Base-by-base conservation (phyloP, 2,888 invertebrate species). In the Icerya purchasi region DNA sequence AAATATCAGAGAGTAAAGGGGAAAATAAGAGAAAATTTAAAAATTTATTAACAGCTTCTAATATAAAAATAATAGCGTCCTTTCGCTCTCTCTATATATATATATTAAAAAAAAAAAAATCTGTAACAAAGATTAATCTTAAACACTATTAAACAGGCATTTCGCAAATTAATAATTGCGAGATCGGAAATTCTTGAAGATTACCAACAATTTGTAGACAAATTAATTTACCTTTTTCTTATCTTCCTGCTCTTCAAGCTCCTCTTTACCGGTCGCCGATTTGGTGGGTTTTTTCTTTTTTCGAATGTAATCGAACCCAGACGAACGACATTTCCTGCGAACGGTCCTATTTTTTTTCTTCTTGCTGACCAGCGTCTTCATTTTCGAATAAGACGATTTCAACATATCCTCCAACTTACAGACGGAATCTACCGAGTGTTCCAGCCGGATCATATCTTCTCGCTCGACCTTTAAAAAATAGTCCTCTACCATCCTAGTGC, bases 301-400 rank as follows among this genome's bases (percentile, higher is more conserved):
- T 49, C 88, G 76, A 62, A 90, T 86, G 65, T 90, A 90, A 74
- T 90, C 90, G 70, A 90, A 90, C 5, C 86, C 86, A 18, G 85
- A 86, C 10, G 85, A 85, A 61, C 70, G 69, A 68, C 84, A 81
- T 73, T 85, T 86, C 65, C 84, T 74, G 66, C 84, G 73, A 55
- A 66, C 62, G 19, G 62, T 64, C 61, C 63, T 64, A 50, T 60
- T 63, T 20, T 58, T 59, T 36, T 60, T 62, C 57, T 60, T 62
- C 18, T 8, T 36, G 14, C 14, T 36, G 5, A 36, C 36, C 36
- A 14, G 36, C 14, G 14, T 36, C 8, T 36, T 14, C 8, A 36
- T 36, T 36, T 36, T 14, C 8, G 36, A 8, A 36, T 36, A 36
- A 14, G 36, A 36, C 5, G 36, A 36, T 36, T 36, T 36, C 36